phyloP scores from a whole-genome alignment of 1,140 invertebrate species.

The Drosophila truncata region DNA sequence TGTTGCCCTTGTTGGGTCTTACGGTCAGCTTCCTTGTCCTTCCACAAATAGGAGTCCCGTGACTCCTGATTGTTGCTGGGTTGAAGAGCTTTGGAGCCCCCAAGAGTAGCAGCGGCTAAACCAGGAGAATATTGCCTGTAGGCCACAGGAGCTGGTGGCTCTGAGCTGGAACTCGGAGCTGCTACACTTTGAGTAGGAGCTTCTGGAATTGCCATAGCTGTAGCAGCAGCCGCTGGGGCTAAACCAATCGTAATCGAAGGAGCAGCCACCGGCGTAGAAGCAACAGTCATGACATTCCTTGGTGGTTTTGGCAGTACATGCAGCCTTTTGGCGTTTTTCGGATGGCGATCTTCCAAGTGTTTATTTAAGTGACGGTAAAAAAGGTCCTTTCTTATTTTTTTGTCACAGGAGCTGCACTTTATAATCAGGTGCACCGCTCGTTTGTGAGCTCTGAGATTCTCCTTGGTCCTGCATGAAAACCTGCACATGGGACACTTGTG shows the following conservation, averaged over 20 bases:
- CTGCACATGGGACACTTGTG: slow-evolving; percentile 72
- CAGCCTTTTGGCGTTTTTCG: slow-evolving; percentile 25
- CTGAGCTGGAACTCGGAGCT: not conserved
- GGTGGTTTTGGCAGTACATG: not conserved
- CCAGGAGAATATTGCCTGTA: not conserved
- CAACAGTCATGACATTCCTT: not conserved
- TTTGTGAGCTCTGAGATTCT: slow-evolving; percentile 63
- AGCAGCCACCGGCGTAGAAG: not conserved
- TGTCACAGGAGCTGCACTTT: slow-evolving; percentile 63
- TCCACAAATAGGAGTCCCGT: slow-evolving; percentile 42
- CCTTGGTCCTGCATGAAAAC: slow-evolving; percentile 71
- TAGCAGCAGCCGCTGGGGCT: not conserved
- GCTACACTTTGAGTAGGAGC: no score
- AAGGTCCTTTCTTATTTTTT: slow-evolving; percentile 48
- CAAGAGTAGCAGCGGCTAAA: not conserved
- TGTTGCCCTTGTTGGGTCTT: slow-evolving; percentile 72
- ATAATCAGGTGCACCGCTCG: slow-evolving; percentile 48
- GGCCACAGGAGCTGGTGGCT: not conserved
- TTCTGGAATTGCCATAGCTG: no score
- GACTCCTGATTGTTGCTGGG: not conserved
- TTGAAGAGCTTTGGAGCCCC: not conserved
- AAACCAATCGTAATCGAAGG: not conserved
- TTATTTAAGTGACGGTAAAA: slow-evolving; percentile 56
- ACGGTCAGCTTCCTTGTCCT: slow-evolving; percentile 54
- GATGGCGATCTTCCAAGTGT: slow-evolving; percentile 49